Evolutionary conservation across 2,797 vertebrate genomes (phyloP).

Genomic region (Sylvilagus floridanus): DNA sequence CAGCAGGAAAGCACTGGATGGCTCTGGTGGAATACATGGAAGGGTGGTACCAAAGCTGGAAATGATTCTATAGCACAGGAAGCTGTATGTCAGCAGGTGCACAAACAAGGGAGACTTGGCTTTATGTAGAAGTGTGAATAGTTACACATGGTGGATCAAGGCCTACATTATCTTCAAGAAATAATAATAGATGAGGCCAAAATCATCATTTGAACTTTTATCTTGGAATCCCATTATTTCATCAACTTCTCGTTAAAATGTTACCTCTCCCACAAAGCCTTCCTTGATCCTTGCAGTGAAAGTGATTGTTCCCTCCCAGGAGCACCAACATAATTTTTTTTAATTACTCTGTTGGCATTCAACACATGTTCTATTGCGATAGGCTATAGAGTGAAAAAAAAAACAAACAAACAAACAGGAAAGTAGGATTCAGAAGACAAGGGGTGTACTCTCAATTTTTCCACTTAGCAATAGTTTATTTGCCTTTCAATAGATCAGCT

Average conservation of each 20-base stretch:
- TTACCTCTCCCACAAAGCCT: not conserved
- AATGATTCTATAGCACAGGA: not conserved
- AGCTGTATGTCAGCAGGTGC: not conserved
- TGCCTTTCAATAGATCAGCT: not conserved
- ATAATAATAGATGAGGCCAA: not conserved
- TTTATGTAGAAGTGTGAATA: not conserved
- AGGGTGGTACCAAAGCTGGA: not conserved
- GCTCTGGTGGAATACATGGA: not conserved
- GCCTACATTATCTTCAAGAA: not conserved
- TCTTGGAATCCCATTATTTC: not conserved
- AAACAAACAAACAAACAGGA: not conserved
- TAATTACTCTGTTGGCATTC: not conserved
- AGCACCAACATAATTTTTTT: not conserved
- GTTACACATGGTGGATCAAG: not conserved
- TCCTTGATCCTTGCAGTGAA: not conserved
- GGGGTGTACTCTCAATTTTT: not conserved
- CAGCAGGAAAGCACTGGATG: not conserved
- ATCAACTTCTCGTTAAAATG: not conserved
- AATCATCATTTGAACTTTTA: not conserved
- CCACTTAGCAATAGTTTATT: not conserved
- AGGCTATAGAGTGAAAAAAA: not conserved
- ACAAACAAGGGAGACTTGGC: not conserved
- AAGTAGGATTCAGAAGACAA: not conserved
- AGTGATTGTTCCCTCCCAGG: not conserved
- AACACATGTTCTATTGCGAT: not conserved